Conservation (phyloP, 1,140 invertebrate genomes). For the Lepidurus arcticus region DNA sequence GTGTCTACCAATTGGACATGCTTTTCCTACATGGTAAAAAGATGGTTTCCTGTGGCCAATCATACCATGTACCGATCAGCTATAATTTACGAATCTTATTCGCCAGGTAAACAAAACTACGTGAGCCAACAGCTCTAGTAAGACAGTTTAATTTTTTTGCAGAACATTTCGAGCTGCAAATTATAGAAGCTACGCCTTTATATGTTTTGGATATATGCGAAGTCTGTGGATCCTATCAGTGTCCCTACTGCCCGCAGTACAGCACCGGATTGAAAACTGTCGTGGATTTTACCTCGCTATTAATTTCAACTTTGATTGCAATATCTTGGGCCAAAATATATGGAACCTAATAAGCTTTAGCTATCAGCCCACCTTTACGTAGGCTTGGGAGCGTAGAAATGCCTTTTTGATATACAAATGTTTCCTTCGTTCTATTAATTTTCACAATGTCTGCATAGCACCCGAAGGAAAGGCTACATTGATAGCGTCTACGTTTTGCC, state of each 20-base stretch:
- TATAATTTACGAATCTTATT: slow-evolving; percentile 54
- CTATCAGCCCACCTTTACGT: background rate
- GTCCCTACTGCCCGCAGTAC: slow-evolving; percentile 56
- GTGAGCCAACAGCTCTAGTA: slow-evolving; percentile 26
- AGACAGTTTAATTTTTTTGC: slow-evolving; percentile 39
- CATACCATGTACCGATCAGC: slow-evolving; percentile 52
- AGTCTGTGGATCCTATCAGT: slow-evolving; percentile 60
- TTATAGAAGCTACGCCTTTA: slow-evolving; percentile 53
- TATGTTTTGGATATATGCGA: slow-evolving; percentile 56
- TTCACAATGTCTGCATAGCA: background rate
- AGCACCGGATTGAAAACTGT: slow-evolving; percentile 36
- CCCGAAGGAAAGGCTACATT: background rate
- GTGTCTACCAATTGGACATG: slow-evolving; percentile 44
- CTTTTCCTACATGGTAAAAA: slow-evolving; percentile 48
- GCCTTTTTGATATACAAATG: background rate
- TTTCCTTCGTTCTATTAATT: background rate
- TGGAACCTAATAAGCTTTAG: background rate
- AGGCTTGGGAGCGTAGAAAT: background rate
- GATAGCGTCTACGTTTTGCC: background rate
- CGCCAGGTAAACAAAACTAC: slow-evolving; percentile 48
- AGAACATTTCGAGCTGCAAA: slow-evolving; percentile 54
- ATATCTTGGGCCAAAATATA: background rate
- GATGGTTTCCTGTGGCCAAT: slow-evolving; percentile 59
- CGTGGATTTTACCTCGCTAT: background rate
- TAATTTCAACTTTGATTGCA: background rate